Conservation (phyloP, 1,140 invertebrate species). For the Eriosoma lanigerum region DNA sequence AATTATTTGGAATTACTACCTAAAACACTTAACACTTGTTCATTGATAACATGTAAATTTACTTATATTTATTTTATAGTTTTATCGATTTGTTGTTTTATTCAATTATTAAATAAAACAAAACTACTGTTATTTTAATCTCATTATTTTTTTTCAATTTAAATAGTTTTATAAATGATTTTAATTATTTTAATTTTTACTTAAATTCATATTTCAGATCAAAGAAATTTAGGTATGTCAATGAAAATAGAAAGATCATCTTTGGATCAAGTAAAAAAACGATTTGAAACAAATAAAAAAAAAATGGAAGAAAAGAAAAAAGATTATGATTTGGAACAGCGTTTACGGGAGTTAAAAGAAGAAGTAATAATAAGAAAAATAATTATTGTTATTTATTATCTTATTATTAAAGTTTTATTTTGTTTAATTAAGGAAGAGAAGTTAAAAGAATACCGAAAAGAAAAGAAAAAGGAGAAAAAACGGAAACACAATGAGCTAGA, state of each 20-base stretch:
- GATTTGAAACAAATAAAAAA: conserved; percentile 91
- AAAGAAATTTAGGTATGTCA: conserved; percentile 97
- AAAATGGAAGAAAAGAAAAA: conserved; percentile 95
- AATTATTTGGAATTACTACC: too few relatives aligned
- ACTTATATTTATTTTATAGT: too few relatives aligned
- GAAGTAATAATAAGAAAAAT: conserved; percentile 64
- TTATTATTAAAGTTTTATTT: conserved; percentile 49
- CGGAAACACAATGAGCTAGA: conserved; percentile 75
- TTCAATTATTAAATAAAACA: too few relatives aligned
- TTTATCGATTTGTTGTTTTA: too few relatives aligned
- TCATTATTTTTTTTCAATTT: too few relatives aligned
- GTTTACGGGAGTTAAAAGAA: conserved; percentile 91
- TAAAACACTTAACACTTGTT: too few relatives aligned
- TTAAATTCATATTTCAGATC: conserved; percentile 66
- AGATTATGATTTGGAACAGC: conserved; percentile 90
- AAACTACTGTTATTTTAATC: too few relatives aligned
- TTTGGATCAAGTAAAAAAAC: conserved; percentile 91
- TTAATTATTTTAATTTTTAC: neutral
- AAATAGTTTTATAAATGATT: too few relatives aligned
- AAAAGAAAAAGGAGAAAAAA: conserved; percentile 88
- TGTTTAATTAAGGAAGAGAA: conserved; percentile 75
- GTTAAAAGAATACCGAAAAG: conserved; percentile 86
- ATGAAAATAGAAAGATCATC: conserved; percentile 97
- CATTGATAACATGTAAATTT: too few relatives aligned
- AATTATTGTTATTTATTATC: too few relatives aligned